A percentile compares a stretch with the other conserved stretches of the same genome.
These are phyloP conservation scores for Phataginus tricuspis DNA, from an alignment of 2,797 vertebrate genomes.

Conservation along the genomic window DNA sequence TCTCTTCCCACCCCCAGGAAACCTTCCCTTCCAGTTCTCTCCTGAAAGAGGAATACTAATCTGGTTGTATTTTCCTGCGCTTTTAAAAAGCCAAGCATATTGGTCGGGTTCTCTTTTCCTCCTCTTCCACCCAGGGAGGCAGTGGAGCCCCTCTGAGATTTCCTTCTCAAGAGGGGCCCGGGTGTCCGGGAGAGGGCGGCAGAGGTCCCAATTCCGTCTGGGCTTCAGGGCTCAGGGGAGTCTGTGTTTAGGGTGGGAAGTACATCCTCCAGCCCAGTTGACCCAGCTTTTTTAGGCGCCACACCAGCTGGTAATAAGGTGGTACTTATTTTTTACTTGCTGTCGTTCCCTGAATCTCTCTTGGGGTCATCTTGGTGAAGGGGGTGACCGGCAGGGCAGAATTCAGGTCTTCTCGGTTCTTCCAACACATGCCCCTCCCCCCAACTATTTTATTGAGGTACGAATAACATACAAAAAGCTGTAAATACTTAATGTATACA, in stretches of 20 bases:
- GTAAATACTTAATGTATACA: neutral
- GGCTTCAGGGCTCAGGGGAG: neutral
- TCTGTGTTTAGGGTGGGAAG: neutral
- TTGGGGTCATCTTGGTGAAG: neutral
- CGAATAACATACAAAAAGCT: neutral
- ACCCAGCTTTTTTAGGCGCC: neutral
- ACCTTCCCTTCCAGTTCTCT: neutral
- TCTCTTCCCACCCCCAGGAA: neutral
- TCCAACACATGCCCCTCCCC: neutral
- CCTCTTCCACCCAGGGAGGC: neutral
- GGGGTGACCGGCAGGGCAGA: neutral
- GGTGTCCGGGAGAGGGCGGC: neutral
- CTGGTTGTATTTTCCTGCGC: neutral
- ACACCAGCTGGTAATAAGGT: neutral
- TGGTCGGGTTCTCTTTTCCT: neutral
- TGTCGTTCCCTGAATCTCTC: neutral
- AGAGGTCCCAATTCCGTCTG: neutral
- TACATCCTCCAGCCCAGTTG: neutral
- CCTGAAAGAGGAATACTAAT: neutral
- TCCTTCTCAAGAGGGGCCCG: neutral
- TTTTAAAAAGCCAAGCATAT: neutral
- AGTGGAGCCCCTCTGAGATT: neutral
- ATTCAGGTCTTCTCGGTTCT: neutral
- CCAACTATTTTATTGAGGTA: neutral
- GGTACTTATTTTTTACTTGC: neutral